phyloP scores from a whole-genome alignment of 2,888 invertebrate species.

The Sesia apiformis region DNA sequence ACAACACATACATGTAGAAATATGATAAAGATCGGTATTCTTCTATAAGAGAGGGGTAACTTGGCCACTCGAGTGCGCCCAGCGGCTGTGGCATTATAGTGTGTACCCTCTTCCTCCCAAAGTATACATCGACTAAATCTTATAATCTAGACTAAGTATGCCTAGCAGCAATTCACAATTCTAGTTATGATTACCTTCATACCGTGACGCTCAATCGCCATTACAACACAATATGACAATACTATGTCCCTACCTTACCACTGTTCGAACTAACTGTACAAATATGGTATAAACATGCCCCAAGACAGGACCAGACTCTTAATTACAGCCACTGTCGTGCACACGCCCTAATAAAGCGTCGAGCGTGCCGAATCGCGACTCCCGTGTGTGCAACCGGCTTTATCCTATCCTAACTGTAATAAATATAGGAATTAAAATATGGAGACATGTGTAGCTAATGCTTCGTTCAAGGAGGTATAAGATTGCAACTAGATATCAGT shows the following conservation, averaged over 20 bases:
- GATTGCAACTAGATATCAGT: no score
- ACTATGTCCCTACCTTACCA: neutral
- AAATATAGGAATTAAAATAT: neutral
- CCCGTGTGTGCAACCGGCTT: conserved; percentile 18
- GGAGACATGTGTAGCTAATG: neutral
- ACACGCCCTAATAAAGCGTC: conserved; percentile 18
- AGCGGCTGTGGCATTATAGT: no score
- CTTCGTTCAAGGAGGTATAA: neutral
- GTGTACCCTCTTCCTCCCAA: neutral
- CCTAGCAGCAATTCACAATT: no score
- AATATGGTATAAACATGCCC: conserved; percentile 19
- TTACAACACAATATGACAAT: no score
- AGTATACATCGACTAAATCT: neutral
- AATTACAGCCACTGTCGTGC: conserved; percentile 22
- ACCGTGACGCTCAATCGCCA: no score
- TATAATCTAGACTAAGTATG: no score
- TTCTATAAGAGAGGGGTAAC: no score
- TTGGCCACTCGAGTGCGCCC: no score
- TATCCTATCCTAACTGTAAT: neutral
- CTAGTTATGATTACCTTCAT: no score
- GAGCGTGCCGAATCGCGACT: conserved; percentile 28
- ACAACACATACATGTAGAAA: no score
- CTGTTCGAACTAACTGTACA: conserved; percentile 13
- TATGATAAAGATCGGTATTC: no score
- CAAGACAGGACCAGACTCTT: conserved; percentile 7